These are phyloP conservation scores for Pterophyllum scalare DNA, from an alignment of 2,113 vertebrate species.

Conservation along the genomic window DNA sequence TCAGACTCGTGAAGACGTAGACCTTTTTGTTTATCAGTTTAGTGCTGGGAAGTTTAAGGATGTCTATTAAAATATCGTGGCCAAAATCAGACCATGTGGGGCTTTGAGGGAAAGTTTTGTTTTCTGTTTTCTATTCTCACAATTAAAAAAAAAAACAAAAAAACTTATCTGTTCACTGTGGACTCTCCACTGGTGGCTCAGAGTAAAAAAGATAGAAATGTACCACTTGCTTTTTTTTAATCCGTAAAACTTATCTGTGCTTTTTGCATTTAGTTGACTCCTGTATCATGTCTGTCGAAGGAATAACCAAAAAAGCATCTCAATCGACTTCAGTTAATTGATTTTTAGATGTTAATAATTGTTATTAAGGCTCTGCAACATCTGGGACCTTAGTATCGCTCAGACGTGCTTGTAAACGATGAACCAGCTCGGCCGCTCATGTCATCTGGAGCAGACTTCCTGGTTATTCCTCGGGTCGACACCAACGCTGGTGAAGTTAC, in stretches of 20 bases:
- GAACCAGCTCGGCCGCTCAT: neutral
- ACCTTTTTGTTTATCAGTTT: neutral
- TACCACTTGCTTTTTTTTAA: too few species aligned
- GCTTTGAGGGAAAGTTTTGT: too few species aligned
- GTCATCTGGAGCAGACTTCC: neutral
- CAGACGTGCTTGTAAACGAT: neutral
- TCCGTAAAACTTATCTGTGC: too few species aligned
- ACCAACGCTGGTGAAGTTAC: neutral
- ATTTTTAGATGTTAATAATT: neutral
- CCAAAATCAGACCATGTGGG: neutral
- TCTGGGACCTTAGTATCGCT: neutral
- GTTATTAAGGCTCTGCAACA: neutral
- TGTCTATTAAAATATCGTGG: too few species aligned
- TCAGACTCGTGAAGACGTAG: neutral
- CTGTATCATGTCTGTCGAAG: too few species aligned
- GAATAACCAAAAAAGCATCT: neutral
- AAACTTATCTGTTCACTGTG: too few species aligned
- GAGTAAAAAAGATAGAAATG: too few species aligned
- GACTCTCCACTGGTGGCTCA: too few species aligned
- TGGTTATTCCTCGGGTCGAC: neutral
- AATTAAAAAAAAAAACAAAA: too few species aligned
- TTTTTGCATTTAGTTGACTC: too few species aligned
- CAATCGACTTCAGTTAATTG: neutral
- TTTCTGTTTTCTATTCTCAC: too few species aligned
- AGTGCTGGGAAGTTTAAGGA: neutral